Evolutionary conservation across 2,888 invertebrate genomes (phyloP), one percentile per base, ranked within the genome.

Genomic region (Bursaphelenchus okinawaensis): DNA sequence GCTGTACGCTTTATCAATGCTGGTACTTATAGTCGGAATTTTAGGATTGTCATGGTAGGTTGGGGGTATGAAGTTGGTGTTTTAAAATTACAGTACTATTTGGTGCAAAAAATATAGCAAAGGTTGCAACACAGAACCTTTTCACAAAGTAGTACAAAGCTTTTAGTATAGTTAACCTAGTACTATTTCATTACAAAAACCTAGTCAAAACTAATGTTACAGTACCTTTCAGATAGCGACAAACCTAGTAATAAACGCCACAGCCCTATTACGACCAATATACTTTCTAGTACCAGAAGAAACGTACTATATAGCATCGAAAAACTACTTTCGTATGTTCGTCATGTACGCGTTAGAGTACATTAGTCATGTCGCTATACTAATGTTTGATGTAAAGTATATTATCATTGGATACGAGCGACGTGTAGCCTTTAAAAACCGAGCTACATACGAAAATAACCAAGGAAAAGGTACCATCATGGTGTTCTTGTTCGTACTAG

Each of bases 161-260:
- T 9, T 9, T 29, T 29, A 9, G 31, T n/a, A n/a, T n/a, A n/a
- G n/a, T n/a, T n/a, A n/a, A n/a, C 6, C 2, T 16, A 40, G 12
- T 6, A 16, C n/a, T 9, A 29, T 40, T 6, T 40, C n/a, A 6
- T 40, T 40, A n/a, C n/a, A 1, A 40, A 4, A 12, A 40, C 40
- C 6, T 40, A 16, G 12, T 40, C 2, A 6, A 12, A 12, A 40
- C 40, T n/a, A 40, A 4, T 16, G 12, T 40, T 40, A n/a, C n/a
- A n/a, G n/a, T n/a, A n/a, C n/a, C 24, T 59, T 59, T 27, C 52
- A 59, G 60, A 59, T 59, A 20, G 19, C 20, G 9, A 59, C 60
- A 4, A 59, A 59, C 60, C 55, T 59, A 3, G 40, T 50, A 40
- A 59, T 50, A 8, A 50, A 20, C 22, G 8, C 12, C 8, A 40